Conservation (phyloP, 2,797 vertebrate genomes). For the Sebastes steindachneri region DNA sequence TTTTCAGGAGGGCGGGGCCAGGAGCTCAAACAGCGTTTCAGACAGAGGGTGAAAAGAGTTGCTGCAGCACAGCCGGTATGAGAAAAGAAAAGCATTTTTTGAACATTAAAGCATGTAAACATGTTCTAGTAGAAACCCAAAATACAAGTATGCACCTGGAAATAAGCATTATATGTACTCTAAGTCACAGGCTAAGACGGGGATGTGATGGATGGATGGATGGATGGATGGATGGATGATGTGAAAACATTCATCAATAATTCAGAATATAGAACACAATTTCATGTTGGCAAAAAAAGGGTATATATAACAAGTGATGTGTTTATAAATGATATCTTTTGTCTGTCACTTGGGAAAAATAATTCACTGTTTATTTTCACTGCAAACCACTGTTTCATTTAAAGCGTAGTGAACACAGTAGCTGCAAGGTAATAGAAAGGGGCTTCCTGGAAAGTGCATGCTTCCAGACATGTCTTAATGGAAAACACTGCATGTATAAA, state of each 20-base stretch:
- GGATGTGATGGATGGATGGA: background rate
- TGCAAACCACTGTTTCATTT: background rate
- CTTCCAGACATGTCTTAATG: background rate
- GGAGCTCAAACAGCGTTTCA: no score
- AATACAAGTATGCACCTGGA: background rate
- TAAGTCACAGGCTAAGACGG: background rate
- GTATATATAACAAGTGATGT: background rate
- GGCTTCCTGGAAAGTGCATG: constrained; percentile 22
- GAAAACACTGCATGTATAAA: constrained; percentile 63
- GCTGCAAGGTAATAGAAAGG: background rate
- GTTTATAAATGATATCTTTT: no score
- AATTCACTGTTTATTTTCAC: background rate
- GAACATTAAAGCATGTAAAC: no score
- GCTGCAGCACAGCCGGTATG: no score
- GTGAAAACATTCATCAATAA: background rate
- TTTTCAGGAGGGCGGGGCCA: no score
- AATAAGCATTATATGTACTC: background rate
- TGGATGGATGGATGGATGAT: background rate
- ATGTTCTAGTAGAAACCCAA: background rate
- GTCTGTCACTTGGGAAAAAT: background rate
- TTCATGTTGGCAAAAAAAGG: background rate
- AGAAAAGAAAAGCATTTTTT: no score
- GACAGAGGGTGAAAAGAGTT: no score
- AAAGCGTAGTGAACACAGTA: background rate
- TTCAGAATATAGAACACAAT: background rate